Percentiles rank a stretch among this genome's conserved stretches.
Conservation (phyloP, 2,797 vertebrate species). For the Steatocranus sp. region DNA sequence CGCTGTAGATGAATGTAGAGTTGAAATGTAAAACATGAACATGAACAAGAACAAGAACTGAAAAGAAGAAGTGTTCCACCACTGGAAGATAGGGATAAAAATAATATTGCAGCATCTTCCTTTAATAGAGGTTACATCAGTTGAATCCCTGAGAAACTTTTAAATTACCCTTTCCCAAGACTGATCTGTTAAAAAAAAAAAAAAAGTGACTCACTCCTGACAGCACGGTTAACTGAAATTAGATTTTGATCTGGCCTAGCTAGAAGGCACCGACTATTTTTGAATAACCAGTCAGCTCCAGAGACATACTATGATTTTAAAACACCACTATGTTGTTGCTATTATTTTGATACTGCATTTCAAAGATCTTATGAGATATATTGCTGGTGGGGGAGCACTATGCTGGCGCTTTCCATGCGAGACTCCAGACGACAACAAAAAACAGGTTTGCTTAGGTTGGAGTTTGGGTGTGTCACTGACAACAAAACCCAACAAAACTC, state of each 20-base stretch:
- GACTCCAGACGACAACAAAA: constrained; percentile 12
- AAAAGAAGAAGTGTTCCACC: neutral
- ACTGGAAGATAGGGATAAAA: neutral
- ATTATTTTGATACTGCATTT: neutral
- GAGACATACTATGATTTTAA: neutral
- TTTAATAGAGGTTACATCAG: neutral
- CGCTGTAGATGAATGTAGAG: neutral
- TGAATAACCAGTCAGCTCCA: neutral
- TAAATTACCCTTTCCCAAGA: neutral
- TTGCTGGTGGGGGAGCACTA: neutral
- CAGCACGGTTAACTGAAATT: constrained; percentile 1
- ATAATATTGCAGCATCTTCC: neutral
- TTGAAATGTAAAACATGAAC: neutral
- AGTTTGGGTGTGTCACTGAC: constrained; percentile 42
- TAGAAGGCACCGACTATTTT: neutral
- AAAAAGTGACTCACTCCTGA: constrained; percentile 7
- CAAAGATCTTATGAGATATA: neutral
- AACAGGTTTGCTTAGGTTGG: constrained; percentile 52
- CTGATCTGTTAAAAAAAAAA: neutral
- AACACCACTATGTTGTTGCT: neutral
- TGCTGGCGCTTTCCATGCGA: constrained; percentile 5
- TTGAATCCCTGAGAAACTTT: neutral
- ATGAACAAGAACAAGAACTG: neutral
- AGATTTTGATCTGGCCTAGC: neutral
- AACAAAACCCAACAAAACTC: constrained; percentile 31